Base-by-base conservation (phyloP, 2,797 vertebrate species). In the Oreonectes daqikongensis region DNA sequence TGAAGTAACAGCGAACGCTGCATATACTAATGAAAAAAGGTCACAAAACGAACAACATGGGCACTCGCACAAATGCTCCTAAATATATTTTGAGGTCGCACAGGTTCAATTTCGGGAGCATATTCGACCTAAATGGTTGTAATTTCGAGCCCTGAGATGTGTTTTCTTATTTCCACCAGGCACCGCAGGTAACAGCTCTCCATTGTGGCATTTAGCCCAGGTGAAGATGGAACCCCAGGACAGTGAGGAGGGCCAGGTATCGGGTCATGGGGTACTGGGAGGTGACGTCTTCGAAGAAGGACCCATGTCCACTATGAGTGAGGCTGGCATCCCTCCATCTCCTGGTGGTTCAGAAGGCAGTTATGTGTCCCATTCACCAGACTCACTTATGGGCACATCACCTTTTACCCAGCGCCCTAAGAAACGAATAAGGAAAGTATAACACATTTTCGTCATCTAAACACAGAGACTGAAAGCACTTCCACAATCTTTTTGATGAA, bases 211-310 rank as follows among this genome's bases (percentile, higher is more conserved):
- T 76, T 84, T 95, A 83, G 81, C 95, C 0, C 97, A 96, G 40
- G 97, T 99, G 0, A 99, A 99, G 86, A 96, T 98, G 92, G 98
- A 99, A 80, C 97, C 97, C 0, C 97, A 98, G 81, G 98, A 99
- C 10, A 93, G 88, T 0, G 97, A 99, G 57, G 98, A 98, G 68
- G 90, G 92, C 79, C 94, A 93, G 17, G 93, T 91, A 0, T 85
- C 93, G 0, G 91, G 94, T 15, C 96, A 93, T 4, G 92, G 92
- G 0, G 95, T 96, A 71, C 86, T 99, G 79, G 93, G 95, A 4
- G 94, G 94, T 0, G 96, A 98, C 2, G 96, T 98, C 72, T 99
- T 99, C 3, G 98, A 99, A 86, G 98, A 98, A 3, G 91, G 87
- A 4, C 96, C 98, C 0, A 99, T 99, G 98, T 99, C 98, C 14